These are phyloP conservation scores for Drosophila robusta DNA, from an alignment of 2,888 invertebrate genomes.

Conservation along the genomic window DNA sequence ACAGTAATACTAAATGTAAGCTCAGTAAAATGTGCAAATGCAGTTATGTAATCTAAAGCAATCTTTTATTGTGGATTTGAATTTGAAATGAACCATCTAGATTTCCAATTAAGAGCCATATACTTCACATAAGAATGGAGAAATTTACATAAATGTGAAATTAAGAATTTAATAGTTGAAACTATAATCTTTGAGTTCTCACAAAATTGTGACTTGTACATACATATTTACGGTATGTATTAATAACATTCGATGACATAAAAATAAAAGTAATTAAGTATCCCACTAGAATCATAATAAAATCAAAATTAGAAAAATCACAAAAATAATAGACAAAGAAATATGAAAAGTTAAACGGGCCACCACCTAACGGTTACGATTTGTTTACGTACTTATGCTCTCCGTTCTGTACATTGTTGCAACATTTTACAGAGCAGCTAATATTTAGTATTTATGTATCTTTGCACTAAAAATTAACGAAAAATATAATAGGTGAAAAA, in stretches of 20 bases:
- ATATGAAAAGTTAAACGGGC: constrained; percentile 49
- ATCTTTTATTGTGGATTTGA: background rate
- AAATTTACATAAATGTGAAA: constrained; percentile 4
- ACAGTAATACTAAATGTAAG: constrained; percentile 42
- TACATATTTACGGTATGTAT: constrained; percentile 27
- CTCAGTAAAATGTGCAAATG: constrained; percentile 71
- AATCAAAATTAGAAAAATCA: constrained; percentile 16
- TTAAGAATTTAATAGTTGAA: constrained; percentile 7
- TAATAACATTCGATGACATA: constrained; percentile 3
- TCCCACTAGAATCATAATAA: constrained; percentile 14
- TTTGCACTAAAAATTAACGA: constrained; percentile 53
- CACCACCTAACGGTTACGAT: constrained; percentile 68
- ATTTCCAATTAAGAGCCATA: constrained; percentile 3
- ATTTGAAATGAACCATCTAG: background rate
- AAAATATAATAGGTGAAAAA: constrained; percentile 19
- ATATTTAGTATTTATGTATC: constrained; percentile 66
- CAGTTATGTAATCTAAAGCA: constrained; percentile 7
- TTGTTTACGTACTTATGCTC: constrained; percentile 35
- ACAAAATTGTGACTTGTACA: constrained; percentile 21
- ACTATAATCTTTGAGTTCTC: constrained; percentile 45
- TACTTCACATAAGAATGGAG: background rate
- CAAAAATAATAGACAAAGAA: constrained; percentile 26
- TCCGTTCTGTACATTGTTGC: constrained; percentile 56
- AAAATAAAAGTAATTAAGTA: constrained; percentile 14
- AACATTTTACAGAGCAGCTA: constrained; percentile 77